Evolutionary conservation across 2,113 vertebrate genomes (phyloP).

Genomic region (Eupsittula cactorum): DNA sequence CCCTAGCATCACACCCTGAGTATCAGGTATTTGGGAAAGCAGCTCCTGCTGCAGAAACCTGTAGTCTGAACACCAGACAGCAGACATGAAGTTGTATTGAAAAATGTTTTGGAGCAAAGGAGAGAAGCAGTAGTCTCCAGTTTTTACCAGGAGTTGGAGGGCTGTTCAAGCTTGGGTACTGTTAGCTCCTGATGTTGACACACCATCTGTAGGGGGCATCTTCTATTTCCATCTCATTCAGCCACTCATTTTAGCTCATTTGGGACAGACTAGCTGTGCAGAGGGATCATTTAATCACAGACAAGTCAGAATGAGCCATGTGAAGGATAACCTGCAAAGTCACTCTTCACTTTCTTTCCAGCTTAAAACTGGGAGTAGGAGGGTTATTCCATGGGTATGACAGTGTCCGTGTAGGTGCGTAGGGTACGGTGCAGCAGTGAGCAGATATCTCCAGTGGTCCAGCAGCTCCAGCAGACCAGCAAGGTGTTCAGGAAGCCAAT

Average conservation of each 20-base stretch:
- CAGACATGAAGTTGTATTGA: neutral
- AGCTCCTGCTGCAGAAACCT: neutral
- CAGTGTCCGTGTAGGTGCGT: fast-evolving
- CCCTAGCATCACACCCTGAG: neutral
- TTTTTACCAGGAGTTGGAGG: neutral
- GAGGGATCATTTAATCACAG: neutral
- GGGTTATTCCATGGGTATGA: neutral
- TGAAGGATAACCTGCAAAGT: neutral
- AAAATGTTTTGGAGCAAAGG: neutral
- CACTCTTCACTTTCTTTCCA: neutral
- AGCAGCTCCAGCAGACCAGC: neutral
- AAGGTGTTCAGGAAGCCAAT: neutral
- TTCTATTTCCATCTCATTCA: neutral
- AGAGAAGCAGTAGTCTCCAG: neutral
- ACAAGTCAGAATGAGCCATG: neutral
- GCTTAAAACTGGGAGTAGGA: neutral
- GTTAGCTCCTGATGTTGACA: neutral
- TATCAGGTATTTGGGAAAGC: neutral
- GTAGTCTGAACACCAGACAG: neutral
- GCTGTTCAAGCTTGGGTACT: neutral
- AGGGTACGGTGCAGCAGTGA: neutral
- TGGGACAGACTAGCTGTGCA: neutral
- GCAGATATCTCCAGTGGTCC: neutral
- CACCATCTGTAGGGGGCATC: neutral
- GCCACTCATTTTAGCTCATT: neutral